Evolutionary conservation across 1,140 invertebrate genomes (phyloP).

Genomic region (Lasioglossum baleicum): DNA sequence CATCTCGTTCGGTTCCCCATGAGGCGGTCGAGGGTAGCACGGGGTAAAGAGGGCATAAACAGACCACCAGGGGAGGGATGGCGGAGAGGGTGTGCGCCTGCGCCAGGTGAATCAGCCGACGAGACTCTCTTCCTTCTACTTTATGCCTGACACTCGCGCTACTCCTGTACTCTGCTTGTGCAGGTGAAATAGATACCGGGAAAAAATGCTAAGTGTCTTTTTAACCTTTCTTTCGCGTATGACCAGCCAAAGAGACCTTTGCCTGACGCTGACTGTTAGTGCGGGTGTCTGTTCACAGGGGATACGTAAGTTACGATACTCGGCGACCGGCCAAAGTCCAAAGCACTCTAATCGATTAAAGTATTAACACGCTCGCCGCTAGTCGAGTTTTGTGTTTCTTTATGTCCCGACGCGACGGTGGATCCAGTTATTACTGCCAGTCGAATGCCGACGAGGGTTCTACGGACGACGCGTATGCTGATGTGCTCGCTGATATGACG

Average conservation of each 20-base stretch:
- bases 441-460: no score
- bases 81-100: conserved; percentile 46
- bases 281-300: no score
- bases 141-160: conserved; percentile 46
- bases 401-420: neutral
- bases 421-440: no score
- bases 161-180: conserved; percentile 20
- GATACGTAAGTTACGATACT: conserved; percentile 5
- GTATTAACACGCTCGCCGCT: conserved; percentile 5
- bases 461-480: no score
- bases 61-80: conserved; percentile 20
- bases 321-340: neutral
- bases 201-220: conserved; percentile 21
- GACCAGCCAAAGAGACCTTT: neutral
- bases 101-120: conserved; percentile 62
- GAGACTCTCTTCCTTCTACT: conserved; percentile 51
- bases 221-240: neutral
- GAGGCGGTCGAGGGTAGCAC: conserved; percentile 35
- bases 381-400: neutral
- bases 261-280: neutral
- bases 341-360: conserved; percentile 13
- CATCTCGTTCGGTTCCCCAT: conserved; percentile 64
- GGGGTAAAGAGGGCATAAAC: conserved; percentile 28
- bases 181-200: conserved; percentile 37
- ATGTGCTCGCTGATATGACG: no score